phyloP scores from a whole-genome alignment of 2,888 invertebrate genomes.

The Didymodactylos carnosus region DNA sequence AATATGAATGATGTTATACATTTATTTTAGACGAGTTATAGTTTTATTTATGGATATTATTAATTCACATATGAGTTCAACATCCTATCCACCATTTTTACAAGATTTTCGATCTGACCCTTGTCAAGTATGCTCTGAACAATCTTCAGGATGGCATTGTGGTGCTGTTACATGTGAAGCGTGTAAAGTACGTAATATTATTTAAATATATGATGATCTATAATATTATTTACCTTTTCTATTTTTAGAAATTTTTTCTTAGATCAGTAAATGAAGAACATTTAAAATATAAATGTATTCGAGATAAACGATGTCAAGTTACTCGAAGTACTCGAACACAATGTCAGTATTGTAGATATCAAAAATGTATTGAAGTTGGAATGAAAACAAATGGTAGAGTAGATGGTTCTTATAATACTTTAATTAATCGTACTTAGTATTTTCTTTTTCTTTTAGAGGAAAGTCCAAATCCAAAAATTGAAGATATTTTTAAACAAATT shows the following conservation, averaged over 20 bases:
- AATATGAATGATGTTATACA: too few species aligned
- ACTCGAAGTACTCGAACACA: conserved; percentile 11
- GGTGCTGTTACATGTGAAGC: conserved; percentile 14
- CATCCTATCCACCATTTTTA: too few species aligned
- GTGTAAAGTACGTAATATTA: conserved; percentile 7
- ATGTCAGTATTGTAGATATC: conserved; percentile 15
- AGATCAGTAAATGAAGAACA: conserved; percentile 12
- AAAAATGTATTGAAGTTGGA: conserved; percentile 13
- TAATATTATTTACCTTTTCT: neutral
- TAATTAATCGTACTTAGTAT: neutral
- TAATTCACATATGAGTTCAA: too few species aligned
- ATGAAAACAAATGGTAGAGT: conserved; percentile 12
- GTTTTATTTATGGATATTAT: too few species aligned
- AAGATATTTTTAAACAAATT: conserved; percentile 13
- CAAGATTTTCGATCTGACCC: conserved; percentile 9
- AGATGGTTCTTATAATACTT: neutral
- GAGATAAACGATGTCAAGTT: conserved; percentile 12
- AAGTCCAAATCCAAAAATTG: conserved; percentile 9
- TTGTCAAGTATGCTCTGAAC: conserved; percentile 14
- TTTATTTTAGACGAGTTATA: too few species aligned
- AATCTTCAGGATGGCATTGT: conserved; percentile 12
- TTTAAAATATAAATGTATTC: conserved; percentile 13
- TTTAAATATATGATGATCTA: neutral
- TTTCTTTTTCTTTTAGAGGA: neutral
- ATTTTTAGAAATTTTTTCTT: conserved; percentile 14